Evolutionary conservation across 1,140 invertebrate species (phyloP), one percentile per base, ranked within the genome.

Genomic region (Aphelenchoides fujianensis): DNA sequence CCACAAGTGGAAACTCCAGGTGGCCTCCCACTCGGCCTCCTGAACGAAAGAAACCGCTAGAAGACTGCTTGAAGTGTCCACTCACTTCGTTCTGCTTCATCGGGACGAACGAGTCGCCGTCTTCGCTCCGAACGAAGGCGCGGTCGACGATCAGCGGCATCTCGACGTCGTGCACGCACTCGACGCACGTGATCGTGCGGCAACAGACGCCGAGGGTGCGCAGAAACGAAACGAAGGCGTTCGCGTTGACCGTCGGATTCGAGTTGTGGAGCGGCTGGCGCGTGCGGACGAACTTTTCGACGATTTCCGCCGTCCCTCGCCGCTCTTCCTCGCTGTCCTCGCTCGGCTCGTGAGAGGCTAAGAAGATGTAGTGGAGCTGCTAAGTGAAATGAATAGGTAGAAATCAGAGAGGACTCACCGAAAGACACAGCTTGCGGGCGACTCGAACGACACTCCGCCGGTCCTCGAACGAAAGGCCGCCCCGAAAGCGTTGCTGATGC

Each of bases 371-470:
- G n/a, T 36, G 37, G 31, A 66, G 23, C 62, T 64, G 30, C 35
- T 41, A 9, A 19, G 9, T n/a, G 7, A 5, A n/a, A n/a, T 35
- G 23, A 12, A 5, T 7, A 52, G 7, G 3, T 52, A n/a, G 23
- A 64, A 64, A 5, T 48, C 41, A 53, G 3, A 35, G 7, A n/a
- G 19, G 5, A 64, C 62, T 64, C 28, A 64, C 63, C 28, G 63
- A 35, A 66, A 66, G 53, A 1, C 32, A 12, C 63, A 66, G 30
- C 53, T 66, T 66, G 23, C 63, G 31, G 1, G 36, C 36, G 12
- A 36, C 32, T 37, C 63, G 16, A 12, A 66, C 63, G 12, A 66
- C 63, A 66, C 31, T 32, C 32, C n/a, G 16, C 16, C 63, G 63
- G 53, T 66, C 63, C 1, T 12, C 36, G 27, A 32, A 34, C 23